Percentiles rank a stretch among this genome's conserved stretches.
phyloP scores from a whole-genome alignment of 2,797 vertebrate genomes.

The Labroides dimidiatus region DNA sequence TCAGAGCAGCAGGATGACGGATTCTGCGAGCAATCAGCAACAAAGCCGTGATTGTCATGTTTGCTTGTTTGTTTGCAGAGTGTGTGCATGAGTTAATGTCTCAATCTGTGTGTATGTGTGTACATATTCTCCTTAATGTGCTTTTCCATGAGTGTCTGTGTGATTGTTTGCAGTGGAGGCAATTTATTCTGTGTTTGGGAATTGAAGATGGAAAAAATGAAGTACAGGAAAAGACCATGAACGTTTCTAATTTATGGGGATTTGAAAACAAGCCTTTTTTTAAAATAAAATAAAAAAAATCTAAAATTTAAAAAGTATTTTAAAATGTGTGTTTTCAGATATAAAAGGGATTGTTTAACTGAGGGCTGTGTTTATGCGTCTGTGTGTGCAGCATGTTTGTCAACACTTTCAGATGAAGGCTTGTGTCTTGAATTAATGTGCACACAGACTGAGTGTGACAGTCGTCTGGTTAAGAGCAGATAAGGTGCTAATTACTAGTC shows the following conservation, averaged over 20 bases:
- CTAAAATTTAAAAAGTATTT: no score
- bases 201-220: background rate
- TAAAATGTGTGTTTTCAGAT: background rate
- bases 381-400: background rate
- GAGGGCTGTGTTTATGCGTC: background rate
- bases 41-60: constrained; percentile 20
- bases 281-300: no score
- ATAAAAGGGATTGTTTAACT: background rate
- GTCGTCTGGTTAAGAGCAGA: constrained; percentile 56
- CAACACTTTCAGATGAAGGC: constrained; percentile 21
- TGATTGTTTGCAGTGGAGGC: constrained; percentile 13
- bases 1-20: constrained; percentile 19
- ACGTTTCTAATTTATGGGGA: background rate
- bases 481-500: constrained; percentile 65
- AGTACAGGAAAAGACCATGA: background rate
- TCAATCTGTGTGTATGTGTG: background rate
- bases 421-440: constrained; percentile 32
- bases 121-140: constrained; percentile 9
- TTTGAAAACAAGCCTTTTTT: background rate
- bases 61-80: no score
- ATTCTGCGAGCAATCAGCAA: constrained; percentile 23
- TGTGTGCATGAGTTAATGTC: constrained; percentile 8
- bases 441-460: constrained; percentile 47
- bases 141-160: constrained; percentile 31
- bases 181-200: constrained; percentile 8